Evolutionary conservation across 2,113 vertebrate genomes (phyloP), one percentile per base, ranked within the genome.

Genomic region (Rutilus rutilus): DNA sequence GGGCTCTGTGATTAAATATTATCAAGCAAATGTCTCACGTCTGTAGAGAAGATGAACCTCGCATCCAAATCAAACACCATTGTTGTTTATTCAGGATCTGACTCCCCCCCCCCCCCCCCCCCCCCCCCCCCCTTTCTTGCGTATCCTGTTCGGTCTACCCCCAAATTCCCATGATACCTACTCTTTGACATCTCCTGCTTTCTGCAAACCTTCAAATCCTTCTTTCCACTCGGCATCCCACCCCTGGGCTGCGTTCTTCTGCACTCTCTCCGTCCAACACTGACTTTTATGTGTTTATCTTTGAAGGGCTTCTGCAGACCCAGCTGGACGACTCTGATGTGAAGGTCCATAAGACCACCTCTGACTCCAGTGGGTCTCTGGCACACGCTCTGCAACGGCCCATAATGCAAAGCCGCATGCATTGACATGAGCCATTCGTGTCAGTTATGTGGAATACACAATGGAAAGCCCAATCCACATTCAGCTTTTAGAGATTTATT

Each of bases 211-310:
- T 73, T 83, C 65, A 54, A 83, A 73, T 67, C 27, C 50, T 59
- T 73, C 33, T 83, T 83, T 73, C 27, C 65, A 71, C 65, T 57
- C 65, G 9, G 23, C 4, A 65, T 82, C 79, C 45, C 77, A 79
- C 33, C 54, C 19, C 54, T 60, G 54, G 21, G 33, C 77, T 60
- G 60, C 39, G 59, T 81, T 81, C 36, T 81, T 81, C 59, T 52
- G 65, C 47, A 57, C 82, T 73, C 65, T 59, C 21, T 69, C 82
- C 2, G 15, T 83, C 64, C 67, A 83, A 73, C 47, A 67, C 62
- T 47, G 79, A 67, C 42, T 82, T 79, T 79, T 82, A 83, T 83
- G 67, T 83, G 82, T 83, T 83, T 83, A 57, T 59, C 36, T 83
- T 83, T 71, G 65, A 71, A 82, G 47, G 67, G 50, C 67, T 83